These are phyloP conservation scores for Synanthedon tipuliformis DNA, from an alignment of 2,888 invertebrate species.

Conservation along the genomic window DNA sequence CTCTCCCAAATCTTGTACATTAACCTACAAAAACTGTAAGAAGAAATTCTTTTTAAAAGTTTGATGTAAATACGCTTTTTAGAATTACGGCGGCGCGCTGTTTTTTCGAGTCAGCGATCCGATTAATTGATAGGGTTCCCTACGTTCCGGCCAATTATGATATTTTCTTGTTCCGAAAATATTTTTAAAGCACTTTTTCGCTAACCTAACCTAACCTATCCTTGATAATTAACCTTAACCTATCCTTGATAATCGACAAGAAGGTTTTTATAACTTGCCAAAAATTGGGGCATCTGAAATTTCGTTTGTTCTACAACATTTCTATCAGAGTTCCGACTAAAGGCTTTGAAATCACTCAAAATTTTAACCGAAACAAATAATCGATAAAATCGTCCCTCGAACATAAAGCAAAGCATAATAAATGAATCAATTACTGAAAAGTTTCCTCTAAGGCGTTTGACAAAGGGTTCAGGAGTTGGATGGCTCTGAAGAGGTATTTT, in stretches of 20 bases:
- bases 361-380: slow-evolving; percentile 18
- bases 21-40: background rate
- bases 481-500: slow-evolving; percentile 33
- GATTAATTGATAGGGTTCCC: slow-evolving; percentile 29
- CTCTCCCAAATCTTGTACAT: too few relatives aligned
- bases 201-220: too few relatives aligned
- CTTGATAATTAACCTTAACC: too few relatives aligned
- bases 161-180: background rate
- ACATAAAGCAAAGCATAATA: slow-evolving; percentile 28
- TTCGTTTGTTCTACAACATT: too few relatives aligned
- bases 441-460: slow-evolving; percentile 25
- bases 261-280: too few relatives aligned
- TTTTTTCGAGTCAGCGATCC: slow-evolving; percentile 26
- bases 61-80: background rate
- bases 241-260: too few relatives aligned
- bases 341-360: slow-evolving; percentile 5
- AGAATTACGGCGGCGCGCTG: slow-evolving; percentile 9
- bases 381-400: slow-evolving; percentile 24
- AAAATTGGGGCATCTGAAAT: too few relatives aligned
- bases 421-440: slow-evolving; percentile 36
- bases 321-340: too few relatives aligned
- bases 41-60: background rate
- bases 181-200: background rate
- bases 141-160: slow-evolving; percentile 17
- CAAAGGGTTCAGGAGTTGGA: slow-evolving; percentile 27